Percentiles rank a stretch among this genome's conserved stretches.
phyloP scores from a whole-genome alignment of 2,113 vertebrate genomes.

The Neoarius graeffei region DNA sequence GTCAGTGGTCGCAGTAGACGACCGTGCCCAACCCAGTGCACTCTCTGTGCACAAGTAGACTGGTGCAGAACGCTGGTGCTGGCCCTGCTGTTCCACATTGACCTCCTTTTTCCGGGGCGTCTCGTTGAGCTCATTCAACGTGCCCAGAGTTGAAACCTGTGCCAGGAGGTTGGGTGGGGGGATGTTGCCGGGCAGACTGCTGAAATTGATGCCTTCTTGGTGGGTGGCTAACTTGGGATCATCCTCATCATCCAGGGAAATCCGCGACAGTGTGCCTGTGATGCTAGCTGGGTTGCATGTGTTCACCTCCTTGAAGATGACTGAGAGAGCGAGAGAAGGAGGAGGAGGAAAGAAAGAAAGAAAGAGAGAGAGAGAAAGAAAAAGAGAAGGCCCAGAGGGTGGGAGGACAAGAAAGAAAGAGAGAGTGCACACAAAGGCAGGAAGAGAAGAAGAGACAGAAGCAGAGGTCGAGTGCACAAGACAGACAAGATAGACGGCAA shows the following conservation, averaged over 20 bases:
- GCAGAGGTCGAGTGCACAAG: background rate
- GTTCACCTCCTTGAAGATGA: constrained; percentile 97
- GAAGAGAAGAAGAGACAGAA: background rate
- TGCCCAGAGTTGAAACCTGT: constrained; percentile 83
- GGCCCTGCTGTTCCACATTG: constrained; percentile 78
- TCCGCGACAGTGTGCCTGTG: constrained; percentile 93
- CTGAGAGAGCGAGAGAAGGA: constrained; percentile 65
- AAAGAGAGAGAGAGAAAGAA: background rate
- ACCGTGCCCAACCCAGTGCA: constrained; percentile 84
- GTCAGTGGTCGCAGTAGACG: constrained; percentile 68
- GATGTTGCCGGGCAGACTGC: constrained; percentile 91
- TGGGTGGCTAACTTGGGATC: constrained; percentile 89
- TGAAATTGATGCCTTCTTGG: constrained; percentile 88
- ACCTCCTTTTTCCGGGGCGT: constrained; percentile 81
- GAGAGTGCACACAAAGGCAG: background rate
- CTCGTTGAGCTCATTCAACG: constrained; percentile 84
- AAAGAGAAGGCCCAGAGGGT: background rate
- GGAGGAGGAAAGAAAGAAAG: background rate
- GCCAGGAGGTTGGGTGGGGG: constrained; percentile 86
- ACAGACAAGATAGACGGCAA: background rate
- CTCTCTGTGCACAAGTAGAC: constrained; percentile 94
- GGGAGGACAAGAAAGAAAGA: constrained; percentile 11
- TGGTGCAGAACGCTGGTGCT: constrained; percentile 71
- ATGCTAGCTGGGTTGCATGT: constrained; percentile 96
- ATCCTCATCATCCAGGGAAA: constrained; percentile 94